Conservation (phyloP, 2,113 vertebrate species). For the Oryzias woworae region DNA sequence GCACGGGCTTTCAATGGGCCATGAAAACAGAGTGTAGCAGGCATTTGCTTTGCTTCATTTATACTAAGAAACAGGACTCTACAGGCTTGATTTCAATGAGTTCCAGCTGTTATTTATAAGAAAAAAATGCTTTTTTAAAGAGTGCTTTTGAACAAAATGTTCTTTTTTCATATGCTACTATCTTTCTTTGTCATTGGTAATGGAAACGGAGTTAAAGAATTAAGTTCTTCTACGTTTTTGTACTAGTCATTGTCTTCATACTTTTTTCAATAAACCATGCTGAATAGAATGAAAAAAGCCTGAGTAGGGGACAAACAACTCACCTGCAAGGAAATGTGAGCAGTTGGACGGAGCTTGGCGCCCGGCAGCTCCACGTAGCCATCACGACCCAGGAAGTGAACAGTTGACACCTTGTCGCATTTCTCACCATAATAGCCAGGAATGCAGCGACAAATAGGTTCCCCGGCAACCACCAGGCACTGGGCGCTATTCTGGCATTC, state of each 20-base stretch:
- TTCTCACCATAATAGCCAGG: constrained; percentile 89
- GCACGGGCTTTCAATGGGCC: constrained; percentile 11
- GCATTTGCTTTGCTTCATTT: constrained; percentile 53
- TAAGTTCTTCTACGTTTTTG: neutral
- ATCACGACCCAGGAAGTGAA: constrained; percentile 94
- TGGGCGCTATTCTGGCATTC: constrained; percentile 94
- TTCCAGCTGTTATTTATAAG: constrained; percentile 16
- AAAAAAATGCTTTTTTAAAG: constrained; percentile 24
- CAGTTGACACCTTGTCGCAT: constrained; percentile 93
- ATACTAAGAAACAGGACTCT: constrained; percentile 30
- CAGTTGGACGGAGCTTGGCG: constrained; percentile 85
- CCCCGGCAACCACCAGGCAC: constrained; percentile 87
- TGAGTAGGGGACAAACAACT: neutral
- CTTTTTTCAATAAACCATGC: neutral
- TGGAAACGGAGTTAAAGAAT: no score
- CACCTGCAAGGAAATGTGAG: constrained; percentile 97
- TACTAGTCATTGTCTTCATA: neutral
- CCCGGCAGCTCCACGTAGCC: constrained; percentile 89
- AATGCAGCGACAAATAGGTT: constrained; percentile 92
- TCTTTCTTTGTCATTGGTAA: neutral
- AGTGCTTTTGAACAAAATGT: neutral
- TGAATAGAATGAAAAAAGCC: neutral
- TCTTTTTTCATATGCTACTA: neutral
- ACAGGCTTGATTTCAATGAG: constrained; percentile 24
- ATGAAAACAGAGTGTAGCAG: constrained; percentile 45